Base-by-base conservation (phyloP, 2,888 invertebrate species). In the Subacronicta megacephala region DNA sequence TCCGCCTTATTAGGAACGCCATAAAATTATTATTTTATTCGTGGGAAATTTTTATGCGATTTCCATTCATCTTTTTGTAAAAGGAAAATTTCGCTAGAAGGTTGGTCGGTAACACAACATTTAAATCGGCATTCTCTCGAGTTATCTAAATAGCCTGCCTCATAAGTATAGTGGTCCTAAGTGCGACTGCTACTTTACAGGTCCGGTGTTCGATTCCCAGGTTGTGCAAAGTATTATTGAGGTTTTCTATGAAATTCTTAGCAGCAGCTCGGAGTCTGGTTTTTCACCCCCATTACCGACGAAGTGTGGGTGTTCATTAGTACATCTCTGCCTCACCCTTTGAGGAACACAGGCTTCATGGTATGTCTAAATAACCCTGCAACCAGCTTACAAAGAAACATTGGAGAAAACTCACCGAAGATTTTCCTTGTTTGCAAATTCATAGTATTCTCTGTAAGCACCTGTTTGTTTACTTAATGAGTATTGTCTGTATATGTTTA, bases 1-100 rank as follows among this genome's bases (percentile, higher is more conserved):
- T 56, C 43, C 42, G 13, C 63, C 54, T 41, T 59, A 55, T 55
- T 72, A 35, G 55, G 47, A 33, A 45, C 53, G 23, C 49, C 40
- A 3, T 43, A 55, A 23, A 13, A 43, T 5, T 18, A 13, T 56
- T 47, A 52, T 56, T 58, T 54, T 20, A 58, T 51, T 36, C 56
- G 50, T 69, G 63, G 29, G 74, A 73, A 66, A 38, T 47, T 53
- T 45, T 54, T 29, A 31, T 35, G 26, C 31, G 5, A 6, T 58
- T 54, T 62, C 15, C 17, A 33, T 55, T 40, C 52, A 45, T 49
- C 36, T 51, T 31, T 37, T 40, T 68, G 16, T 61, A 55, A 42
- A 15, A 54, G 57, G 59, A 16, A 41, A 35, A 37, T 38, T 43
- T n/a, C 33, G 42, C n/a, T n/a, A n/a, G 46, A 26, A 46, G 23